Conservation (phyloP, 2,888 invertebrate species). For the Yponomeuta evonymella region DNA sequence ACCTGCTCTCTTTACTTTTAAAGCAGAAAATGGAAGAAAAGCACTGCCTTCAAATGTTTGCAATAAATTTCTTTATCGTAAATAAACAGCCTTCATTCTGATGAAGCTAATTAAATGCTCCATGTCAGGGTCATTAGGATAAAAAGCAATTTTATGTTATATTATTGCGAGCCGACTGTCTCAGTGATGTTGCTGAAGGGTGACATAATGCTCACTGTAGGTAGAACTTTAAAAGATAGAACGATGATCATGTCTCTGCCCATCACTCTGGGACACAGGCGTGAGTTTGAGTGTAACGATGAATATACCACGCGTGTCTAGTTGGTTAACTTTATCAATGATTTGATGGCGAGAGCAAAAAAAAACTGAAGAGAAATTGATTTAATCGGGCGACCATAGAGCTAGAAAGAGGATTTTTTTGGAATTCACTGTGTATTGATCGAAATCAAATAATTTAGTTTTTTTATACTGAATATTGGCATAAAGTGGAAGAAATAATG, state of each 20-base stretch:
- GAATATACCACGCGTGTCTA: slow-evolving; percentile 28
- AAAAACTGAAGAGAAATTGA: slow-evolving; percentile 53
- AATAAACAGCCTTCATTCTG: not conserved
- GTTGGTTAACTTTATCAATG: slow-evolving; percentile 36
- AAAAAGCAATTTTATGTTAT: not conserved
- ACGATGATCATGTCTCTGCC: too few species aligned
- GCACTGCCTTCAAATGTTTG: not conserved
- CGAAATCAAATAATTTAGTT: too few species aligned
- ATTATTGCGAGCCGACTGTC: not conserved
- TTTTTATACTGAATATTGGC: too few species aligned
- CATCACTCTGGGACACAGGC: too few species aligned
- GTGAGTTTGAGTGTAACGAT: not conserved
- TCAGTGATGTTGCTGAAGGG: not conserved
- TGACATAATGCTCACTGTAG: not conserved
- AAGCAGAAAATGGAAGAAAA: slow-evolving; percentile 16
- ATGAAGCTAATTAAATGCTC: not conserved
- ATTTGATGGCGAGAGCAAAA: slow-evolving; percentile 37
- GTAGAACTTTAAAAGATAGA: not conserved
- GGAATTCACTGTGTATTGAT: not conserved
- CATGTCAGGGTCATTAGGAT: not conserved
- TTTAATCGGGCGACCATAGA: slow-evolving; percentile 32
- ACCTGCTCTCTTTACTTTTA: slow-evolving; percentile 64
- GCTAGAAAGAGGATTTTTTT: slow-evolving; percentile 13
- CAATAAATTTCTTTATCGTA: not conserved
- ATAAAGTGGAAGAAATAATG: too few species aligned